phyloP scores from a whole-genome alignment of 2,113 vertebrate genomes.

The Odontesthes bonariensis region DNA sequence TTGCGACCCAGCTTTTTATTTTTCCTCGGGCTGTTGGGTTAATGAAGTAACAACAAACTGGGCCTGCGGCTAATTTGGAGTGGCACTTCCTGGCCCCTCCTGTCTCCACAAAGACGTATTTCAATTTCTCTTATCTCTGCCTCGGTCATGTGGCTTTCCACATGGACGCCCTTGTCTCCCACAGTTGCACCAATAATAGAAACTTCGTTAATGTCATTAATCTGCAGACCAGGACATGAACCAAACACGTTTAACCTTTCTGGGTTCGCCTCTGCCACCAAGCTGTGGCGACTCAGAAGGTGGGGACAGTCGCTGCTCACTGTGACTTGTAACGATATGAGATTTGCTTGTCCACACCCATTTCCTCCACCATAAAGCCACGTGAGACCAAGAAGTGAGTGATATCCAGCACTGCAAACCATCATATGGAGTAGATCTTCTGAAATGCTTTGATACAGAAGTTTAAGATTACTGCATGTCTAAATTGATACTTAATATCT shows the following conservation, averaged over 20 bases:
- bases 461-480: slow-evolving; percentile 18
- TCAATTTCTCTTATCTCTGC: slow-evolving; percentile 98
- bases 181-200: slow-evolving; percentile 89
- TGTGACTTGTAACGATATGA: slow-evolving; percentile 50
- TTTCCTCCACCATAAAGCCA: slow-evolving; percentile 17
- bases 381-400: background rate
- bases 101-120: slow-evolving; percentile 92
- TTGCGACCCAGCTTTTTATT: slow-evolving; percentile 92
- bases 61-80: slow-evolving; percentile 96
- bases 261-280: slow-evolving; percentile 69
- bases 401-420: background rate
- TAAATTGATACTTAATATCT: slow-evolving; percentile 37
- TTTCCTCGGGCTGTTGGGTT: slow-evolving; percentile 91
- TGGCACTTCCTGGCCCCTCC: slow-evolving; percentile 97
- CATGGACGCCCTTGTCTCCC: slow-evolving; percentile 93
- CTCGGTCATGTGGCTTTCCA: slow-evolving; percentile 96
- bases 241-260: slow-evolving; percentile 87
- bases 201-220: slow-evolving; percentile 99
- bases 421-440: background rate
- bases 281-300: slow-evolving; percentile 24
- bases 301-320: slow-evolving; percentile 24
- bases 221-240: slow-evolving; percentile 92
- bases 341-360: slow-evolving; percentile 55
- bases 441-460: background rate
- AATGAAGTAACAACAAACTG: slow-evolving; percentile 97